Evolutionary conservation across 2,888 invertebrate species (phyloP), one percentile per base, ranked within the genome.

Genomic region (Eucera pruinosa): DNA sequence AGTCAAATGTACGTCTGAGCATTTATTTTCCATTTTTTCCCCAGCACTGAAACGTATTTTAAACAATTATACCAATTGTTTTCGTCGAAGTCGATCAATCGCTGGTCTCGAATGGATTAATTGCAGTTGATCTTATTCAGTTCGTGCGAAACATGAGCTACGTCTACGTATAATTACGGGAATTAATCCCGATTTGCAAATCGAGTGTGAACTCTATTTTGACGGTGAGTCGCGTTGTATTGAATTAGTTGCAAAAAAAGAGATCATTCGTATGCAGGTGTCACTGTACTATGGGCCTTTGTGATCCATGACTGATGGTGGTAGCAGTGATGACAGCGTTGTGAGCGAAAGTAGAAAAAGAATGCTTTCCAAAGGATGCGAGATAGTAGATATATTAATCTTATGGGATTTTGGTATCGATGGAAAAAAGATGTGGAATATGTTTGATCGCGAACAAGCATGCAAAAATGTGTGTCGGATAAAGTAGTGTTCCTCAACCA

Each of bases 291-390:
- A 82, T 82, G 84, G 82, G 80, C 75, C 75, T 76, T 84, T 66
- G 75, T 82, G 82, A 84, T 82, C 72, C 72, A 83, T 82, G 83
- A 80, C 82, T 54, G 70, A 83, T 81, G 83, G 62, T 77, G 68
- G 62, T 81, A 64, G 68, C 72, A 66, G 58, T 82, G 68, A 83
- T 69, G 52, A 72, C 55, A 67, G 55, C 80, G 60, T 74, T 27
- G 57, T 55, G 75, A 69, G 36, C 25, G 69, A 41, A 23, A 45
- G n/a, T 60, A 15, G 20, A 33, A 7, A 36, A 4, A 15, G n/a
- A 62, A 45, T 45, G 50, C 13, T 43, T 47, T 0, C n/a, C n/a
- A 52, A 15, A 55, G 2, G 18, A 3, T 6, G 36, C 33, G 33
- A 13, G 15, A 55, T 3, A 23, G 2, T 6, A 11, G 11, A 11